Evolutionary conservation across 2,113 vertebrate genomes (phyloP), one percentile per base, ranked within the genome.

Genomic region (Origma solitaria): DNA sequence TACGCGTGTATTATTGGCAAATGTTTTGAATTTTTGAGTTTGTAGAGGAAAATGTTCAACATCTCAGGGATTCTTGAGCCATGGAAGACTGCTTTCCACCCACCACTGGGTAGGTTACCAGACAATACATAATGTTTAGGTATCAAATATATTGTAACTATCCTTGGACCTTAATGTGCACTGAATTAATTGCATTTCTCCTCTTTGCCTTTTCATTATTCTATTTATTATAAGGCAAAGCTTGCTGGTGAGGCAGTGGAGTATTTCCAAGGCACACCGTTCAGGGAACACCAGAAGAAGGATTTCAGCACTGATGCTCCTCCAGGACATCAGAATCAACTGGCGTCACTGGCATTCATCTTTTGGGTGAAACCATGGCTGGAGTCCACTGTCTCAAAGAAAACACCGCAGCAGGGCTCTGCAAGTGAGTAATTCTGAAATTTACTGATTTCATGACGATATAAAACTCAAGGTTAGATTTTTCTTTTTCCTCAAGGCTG

Each of bases 21-120:
- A 94, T 86, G 91, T 92, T 96, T 96, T 81, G 88, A 83, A 97
- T 96, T 96, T 97, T 95, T 97, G 76, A 78, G 80, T 97, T 95
- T 94, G 95, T 33, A 68, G 72, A 79, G 94, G 83, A 95, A 95
- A 94, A 94, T 96, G 51, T 92, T 95, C 86, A 73, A 92, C 95
- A 94, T 97, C 94, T 95, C 95, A 62, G 60, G 65, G 94, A 96
- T 97, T 97, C 92, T 95, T 23, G 4, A 88, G 64, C 64, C 76
- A 50, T 93, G 79, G 95, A 57, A 93, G 88, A 50, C n/a, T 70
- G 86, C 68, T 88, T 94, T 94, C 72, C 86, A 44, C 24, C 47
- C 82, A 78, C 60, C 60, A 54, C 35, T 51, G 22, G 20, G 82
- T 35, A 92, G 40, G 30, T 58, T 86, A 86, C 54, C 40, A 88